Percentiles rank a stretch among this genome's conserved stretches.
phyloP scores from a whole-genome alignment of 2,888 invertebrate genomes.

The Ryuthela nishihirai region DNA sequence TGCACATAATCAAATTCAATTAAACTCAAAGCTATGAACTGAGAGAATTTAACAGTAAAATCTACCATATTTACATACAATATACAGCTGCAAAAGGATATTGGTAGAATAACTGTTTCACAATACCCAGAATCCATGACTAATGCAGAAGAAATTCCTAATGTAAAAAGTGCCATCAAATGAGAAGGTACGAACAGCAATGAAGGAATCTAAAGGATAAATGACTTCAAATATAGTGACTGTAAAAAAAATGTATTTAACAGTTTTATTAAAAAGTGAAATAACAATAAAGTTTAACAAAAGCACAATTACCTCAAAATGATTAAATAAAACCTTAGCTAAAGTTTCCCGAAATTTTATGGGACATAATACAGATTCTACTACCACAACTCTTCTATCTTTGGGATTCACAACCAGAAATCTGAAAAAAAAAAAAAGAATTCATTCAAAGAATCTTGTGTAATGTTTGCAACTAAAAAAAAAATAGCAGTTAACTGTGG shows the following conservation, averaged over 20 bases:
- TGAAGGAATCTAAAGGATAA: conserved; percentile 61
- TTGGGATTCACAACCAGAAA: conserved; percentile 88
- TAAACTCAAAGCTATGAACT: no score
- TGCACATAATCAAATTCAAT: no score
- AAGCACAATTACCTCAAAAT: conserved; percentile 91
- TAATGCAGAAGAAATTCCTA: conserved; percentile 75
- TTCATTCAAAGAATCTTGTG: no score
- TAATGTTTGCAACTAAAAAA: no score
- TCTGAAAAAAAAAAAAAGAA: no score
- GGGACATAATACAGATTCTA: conserved; percentile 82
- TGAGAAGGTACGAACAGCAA: conserved; percentile 80
- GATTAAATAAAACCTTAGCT: conserved; percentile 84
- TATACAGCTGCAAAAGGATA: conserved; percentile 50
- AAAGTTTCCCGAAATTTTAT: conserved; percentile 79
- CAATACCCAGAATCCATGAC: conserved; percentile 83
- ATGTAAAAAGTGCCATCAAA: conserved; percentile 73
- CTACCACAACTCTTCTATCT: conserved; percentile 83
- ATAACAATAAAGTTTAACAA: no score
- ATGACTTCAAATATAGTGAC: not conserved
- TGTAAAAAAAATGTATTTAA: no score
- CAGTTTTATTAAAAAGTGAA: no score
- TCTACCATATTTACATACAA: no score
- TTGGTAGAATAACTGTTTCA: conserved; percentile 75
- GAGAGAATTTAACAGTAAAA: no score
- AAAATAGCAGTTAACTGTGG: no score